These are phyloP conservation scores for Ypsolopha scabrella DNA, from an alignment of 2,888 invertebrate species.

Conservation along the genomic window DNA sequence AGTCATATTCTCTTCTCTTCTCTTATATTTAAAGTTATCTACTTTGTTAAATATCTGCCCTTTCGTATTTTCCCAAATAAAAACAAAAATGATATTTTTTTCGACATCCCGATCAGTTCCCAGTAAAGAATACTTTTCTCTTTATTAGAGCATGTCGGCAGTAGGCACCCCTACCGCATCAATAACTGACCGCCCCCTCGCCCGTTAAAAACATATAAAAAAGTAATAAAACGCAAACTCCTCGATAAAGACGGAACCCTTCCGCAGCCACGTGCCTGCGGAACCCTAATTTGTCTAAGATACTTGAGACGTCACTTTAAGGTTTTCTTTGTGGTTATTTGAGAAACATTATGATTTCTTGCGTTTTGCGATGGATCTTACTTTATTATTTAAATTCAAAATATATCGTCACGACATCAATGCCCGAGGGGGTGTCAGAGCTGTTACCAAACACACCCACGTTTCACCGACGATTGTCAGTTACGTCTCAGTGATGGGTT, in stretches of 20 bases:
- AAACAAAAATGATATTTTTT: too few relatives aligned
- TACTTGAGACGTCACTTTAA: neutral
- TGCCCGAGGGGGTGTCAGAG: neutral
- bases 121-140: neutral
- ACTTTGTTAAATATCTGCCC: too few relatives aligned
- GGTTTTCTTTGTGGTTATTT: neutral
- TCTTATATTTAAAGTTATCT: too few relatives aligned
- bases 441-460: neutral
- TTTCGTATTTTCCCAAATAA: too few relatives aligned
- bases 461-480: too few relatives aligned
- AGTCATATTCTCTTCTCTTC: too few relatives aligned
- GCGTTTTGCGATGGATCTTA: neutral
- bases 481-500: too few relatives aligned
- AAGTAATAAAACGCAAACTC: conserved; percentile 62
- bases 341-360: neutral
- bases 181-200: conserved; percentile 36
- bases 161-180: conserved; percentile 30
- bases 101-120: too few relatives aligned
- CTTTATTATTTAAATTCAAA: neutral
- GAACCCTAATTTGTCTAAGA: conserved; percentile 25
- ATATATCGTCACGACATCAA: neutral
- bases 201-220: conserved; percentile 65
- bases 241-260: conserved; percentile 6
- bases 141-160: conserved; percentile 11
- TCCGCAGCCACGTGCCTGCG: conserved; percentile 5